Percentiles rank a stretch among this genome's conserved stretches.
Evolutionary conservation across 2,113 vertebrate genomes (phyloP).

Genomic region (Perognathus longimembris): DNA sequence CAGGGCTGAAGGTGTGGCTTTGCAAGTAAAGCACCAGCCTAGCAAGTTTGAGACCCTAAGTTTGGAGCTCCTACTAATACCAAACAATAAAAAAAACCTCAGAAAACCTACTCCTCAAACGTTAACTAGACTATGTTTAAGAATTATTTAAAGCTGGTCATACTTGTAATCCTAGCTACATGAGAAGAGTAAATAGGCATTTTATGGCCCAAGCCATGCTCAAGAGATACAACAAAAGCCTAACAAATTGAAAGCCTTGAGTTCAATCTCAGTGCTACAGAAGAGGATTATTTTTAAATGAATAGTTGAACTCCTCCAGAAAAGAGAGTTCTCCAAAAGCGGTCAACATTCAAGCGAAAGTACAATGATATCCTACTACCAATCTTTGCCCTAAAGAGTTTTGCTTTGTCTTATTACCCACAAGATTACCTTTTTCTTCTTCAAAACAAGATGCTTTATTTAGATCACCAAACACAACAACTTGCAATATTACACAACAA

Average conservation of each 20-base stretch:
- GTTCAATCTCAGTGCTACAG: no score
- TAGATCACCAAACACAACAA: slow-evolving; percentile 64
- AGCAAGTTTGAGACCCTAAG: no score
- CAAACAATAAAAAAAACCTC: neutral
- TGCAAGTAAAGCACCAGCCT: no score
- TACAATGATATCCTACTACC: neutral
- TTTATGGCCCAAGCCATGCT: no score
- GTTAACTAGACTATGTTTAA: neutral
- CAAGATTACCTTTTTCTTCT: neutral
- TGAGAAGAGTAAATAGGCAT: no score
- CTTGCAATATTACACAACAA: slow-evolving; percentile 53
- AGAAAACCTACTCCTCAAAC: neutral
- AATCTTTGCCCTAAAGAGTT: neutral
- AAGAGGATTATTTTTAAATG: neutral
- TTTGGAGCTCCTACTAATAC: no score
- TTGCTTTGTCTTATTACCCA: neutral
- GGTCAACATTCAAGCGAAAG: neutral
- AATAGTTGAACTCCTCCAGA: neutral
- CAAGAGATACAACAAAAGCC: no score
- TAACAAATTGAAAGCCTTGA: no score
- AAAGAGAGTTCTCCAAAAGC: neutral
- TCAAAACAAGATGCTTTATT: slow-evolving; percentile 66
- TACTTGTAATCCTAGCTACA: no score
- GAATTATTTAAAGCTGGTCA: neutral
- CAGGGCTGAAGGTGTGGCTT: no score